Conservation (phyloP, 2,888 invertebrate species). For the Drosophila infuscata region DNA sequence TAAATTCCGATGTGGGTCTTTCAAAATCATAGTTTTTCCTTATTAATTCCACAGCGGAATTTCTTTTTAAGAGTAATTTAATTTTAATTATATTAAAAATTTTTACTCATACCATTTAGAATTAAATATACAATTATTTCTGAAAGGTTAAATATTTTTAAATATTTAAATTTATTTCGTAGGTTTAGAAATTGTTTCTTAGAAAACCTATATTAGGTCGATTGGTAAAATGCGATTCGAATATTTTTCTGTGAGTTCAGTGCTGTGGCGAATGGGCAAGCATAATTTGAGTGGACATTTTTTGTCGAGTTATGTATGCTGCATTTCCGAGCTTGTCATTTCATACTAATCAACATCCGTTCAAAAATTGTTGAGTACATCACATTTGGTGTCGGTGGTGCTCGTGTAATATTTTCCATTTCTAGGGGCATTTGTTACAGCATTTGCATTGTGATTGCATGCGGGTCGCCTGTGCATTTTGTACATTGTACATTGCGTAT, state of each 20-base stretch:
- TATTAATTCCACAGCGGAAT: background rate
- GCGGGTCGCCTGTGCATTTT: constrained; percentile 22
- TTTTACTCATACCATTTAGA: background rate
- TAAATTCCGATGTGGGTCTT: background rate
- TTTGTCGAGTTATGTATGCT: constrained; percentile 24
- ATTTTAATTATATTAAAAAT: background rate
- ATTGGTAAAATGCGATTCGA: background rate
- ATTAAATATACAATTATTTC: background rate
- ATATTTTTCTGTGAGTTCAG: constrained; percentile 1
- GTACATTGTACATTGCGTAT: constrained; percentile 43
- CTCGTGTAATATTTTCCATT: constrained; percentile 35
- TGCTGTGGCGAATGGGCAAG: background rate
- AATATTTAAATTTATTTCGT: background rate
- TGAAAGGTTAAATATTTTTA: background rate
- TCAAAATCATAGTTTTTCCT: background rate
- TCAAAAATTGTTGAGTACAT: constrained; percentile 37
- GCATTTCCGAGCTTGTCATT: constrained; percentile 77
- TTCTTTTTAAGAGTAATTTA: background rate
- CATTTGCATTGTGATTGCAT: constrained; percentile 42
- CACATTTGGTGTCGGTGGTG: constrained; percentile 14
- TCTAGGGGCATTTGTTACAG: constrained; percentile 35
- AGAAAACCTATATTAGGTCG: background rate
- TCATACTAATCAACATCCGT: constrained; percentile 81
- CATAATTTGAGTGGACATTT: background rate
- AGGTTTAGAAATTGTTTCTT: background rate